phyloP scores from a whole-genome alignment of 2,797 vertebrate genomes.

The Neosilurus mollespiculum region DNA sequence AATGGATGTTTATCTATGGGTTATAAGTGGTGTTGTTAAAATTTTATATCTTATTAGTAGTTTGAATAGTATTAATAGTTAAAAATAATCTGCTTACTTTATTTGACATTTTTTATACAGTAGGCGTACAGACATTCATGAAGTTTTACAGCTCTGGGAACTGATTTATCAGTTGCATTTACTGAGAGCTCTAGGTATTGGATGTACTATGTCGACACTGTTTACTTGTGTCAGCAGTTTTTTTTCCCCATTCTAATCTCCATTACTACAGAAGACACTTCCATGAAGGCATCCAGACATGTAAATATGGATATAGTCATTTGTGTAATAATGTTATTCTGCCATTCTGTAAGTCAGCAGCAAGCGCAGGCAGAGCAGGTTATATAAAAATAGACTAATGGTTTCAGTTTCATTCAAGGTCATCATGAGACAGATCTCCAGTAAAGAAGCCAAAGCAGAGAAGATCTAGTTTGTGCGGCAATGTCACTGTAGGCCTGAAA shows the following conservation, averaged over 20 bases:
- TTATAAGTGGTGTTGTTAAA: conserved; percentile 7
- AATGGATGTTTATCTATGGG: conserved; percentile 19
- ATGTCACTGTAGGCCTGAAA: conserved; percentile 8
- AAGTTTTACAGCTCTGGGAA: background rate
- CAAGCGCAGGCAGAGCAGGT: background rate
- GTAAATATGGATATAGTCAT: background rate
- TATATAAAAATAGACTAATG: conserved; percentile 26
- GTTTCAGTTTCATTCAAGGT: conserved; percentile 27
- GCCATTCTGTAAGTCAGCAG: background rate
- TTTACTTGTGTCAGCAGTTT: background rate
- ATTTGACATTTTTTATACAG: background rate
- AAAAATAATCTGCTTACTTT: background rate
- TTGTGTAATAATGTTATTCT: background rate
- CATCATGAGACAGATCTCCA: conserved; percentile 1
- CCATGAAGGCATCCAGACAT: background rate
- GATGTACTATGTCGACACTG: background rate
- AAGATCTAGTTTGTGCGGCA: conserved; percentile 6
- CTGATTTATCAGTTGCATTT: background rate
- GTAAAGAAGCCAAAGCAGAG: background rate
- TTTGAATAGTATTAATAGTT: conserved; percentile 3
- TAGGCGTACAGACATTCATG: background rate
- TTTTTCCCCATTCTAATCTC: background rate
- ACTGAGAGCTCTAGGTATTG: background rate
- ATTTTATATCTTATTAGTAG: conserved; percentile 13
- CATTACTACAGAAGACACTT: background rate